Base-by-base conservation (phyloP, 2,888 invertebrate genomes). In the Macrosoma leucophasiata region DNA sequence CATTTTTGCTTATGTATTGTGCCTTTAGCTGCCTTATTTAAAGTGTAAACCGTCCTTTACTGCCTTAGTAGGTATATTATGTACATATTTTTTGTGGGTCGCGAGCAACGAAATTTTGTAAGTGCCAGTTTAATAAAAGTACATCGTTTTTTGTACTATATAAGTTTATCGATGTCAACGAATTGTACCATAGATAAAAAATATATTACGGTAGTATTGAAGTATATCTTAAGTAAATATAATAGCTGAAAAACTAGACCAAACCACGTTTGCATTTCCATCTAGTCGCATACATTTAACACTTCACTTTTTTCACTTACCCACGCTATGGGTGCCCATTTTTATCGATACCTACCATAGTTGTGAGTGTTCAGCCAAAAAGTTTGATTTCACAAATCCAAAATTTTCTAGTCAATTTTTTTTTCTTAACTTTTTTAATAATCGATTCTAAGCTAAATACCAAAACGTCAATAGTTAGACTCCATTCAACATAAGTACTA, bases 401-500 rank as follows among this genome's bases (percentile, higher is more conserved):
- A 79, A 79, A 68, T 78, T 81, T 63, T 82, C 82, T 82, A 82
- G 82, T 82, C 82, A 82, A 71, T 66, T 58, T 60, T 26, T 31
- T 41, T 42, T 29, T 48, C 60, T 57, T 64, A 68, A 62, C 54
- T 55, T 65, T 58, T 62, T 55, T 62, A 61, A 59, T 41, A 46
- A 44, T 53, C 37, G 49, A 54, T 60, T 62, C 63, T 72, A 70
- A 71, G 75, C 63, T 76, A 70, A 63, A 70, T 70, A 77, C 77
- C 75, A 77, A 76, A 75, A 61, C 56, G 48, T 60, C 65, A 61
- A 52, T 62, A 58, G 54, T 37, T 55, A 13, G n/a, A 38, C 29
- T 26, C 12, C 29, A 13, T 34, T 41, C 29, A 56, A 48, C 9
- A 21, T 35, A 34, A 28, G 33, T 23, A 9, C 43, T 44, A 39